phyloP scores from a whole-genome alignment of 2,113 vertebrate species.

The Excalfactoria chinensis region DNA sequence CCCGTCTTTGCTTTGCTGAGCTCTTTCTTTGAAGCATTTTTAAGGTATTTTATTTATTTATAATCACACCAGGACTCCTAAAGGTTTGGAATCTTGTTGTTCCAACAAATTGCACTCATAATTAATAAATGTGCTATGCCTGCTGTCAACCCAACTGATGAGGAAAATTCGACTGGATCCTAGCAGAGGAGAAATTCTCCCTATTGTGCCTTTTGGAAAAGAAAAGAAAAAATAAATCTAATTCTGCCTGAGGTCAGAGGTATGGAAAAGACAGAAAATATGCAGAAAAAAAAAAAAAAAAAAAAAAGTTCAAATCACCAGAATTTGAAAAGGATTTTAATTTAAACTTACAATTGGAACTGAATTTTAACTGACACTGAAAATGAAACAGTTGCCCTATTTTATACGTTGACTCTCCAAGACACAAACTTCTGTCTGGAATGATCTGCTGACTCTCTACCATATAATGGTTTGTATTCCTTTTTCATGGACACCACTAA shows the following conservation, averaged over 20 bases:
- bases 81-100: conserved; percentile 1
- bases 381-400: background rate
- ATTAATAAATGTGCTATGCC: conserved; percentile 24
- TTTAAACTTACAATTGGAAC: background rate
- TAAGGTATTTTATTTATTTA: conserved; percentile 19
- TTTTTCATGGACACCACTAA: background rate
- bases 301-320: background rate
- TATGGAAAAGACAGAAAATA: background rate
- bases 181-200: background rate
- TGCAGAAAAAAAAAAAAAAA: background rate
- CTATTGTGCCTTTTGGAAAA: background rate
- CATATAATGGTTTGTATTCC: background rate
- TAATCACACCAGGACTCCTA: background rate
- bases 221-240: background rate
- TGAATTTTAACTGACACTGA: background rate
- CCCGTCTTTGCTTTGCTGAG: background rate
- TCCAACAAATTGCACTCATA: background rate
- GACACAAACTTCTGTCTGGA: background rate
- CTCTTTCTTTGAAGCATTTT: background rate
- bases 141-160: conserved; percentile 1
- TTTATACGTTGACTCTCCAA: background rate
- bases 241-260: background rate
- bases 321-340: background rate
- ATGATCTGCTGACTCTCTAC: background rate
- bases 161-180: conserved; percentile 14